phyloP scores from a whole-genome alignment of 1,140 invertebrate species.

The Drosophila insularis region DNA sequence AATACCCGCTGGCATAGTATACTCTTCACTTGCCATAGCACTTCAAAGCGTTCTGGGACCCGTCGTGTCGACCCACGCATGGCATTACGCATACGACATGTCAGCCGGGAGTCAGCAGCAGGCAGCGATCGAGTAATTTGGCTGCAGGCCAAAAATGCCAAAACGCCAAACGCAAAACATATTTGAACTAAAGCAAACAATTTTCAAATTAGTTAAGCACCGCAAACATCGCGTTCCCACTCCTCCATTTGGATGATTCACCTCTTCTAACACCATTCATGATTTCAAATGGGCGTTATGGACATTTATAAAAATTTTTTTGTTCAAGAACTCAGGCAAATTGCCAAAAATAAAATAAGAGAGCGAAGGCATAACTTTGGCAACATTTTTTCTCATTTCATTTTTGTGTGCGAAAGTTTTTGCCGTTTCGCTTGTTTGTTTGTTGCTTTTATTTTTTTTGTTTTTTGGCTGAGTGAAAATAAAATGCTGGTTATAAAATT shows the following conservation, averaged over 20 bases:
- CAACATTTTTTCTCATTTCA: slow-evolving; percentile 44
- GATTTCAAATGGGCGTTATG: slow-evolving; percentile 56
- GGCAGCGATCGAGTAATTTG: slow-evolving; percentile 38
- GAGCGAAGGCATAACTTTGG: slow-evolving; percentile 5
- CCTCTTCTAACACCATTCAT: slow-evolving; percentile 14
- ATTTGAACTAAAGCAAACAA: slow-evolving; percentile 51
- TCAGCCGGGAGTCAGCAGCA: slow-evolving; percentile 16
- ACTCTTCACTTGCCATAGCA: slow-evolving; percentile 23
- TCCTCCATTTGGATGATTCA: not conserved
- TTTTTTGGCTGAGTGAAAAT: slow-evolving; percentile 58
- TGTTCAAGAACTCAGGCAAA: slow-evolving; percentile 40
- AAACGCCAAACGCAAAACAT: slow-evolving; percentile 58
- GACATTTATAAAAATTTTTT: slow-evolving; percentile 62
- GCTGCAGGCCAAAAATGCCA: slow-evolving; percentile 62
- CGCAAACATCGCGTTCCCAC: not conserved
- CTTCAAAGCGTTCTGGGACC: slow-evolving; percentile 35
- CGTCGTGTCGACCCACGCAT: not conserved
- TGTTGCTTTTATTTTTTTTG: slow-evolving; percentile 25
- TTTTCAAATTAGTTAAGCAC: slow-evolving; percentile 41
- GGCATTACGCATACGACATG: slow-evolving; percentile 64
- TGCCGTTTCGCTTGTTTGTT: slow-evolving; percentile 7
- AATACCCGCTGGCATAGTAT: slow-evolving; percentile 25
- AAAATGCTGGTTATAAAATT: slow-evolving; percentile 71
- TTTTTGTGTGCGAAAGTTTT: slow-evolving; percentile 27
- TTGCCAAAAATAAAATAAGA: slow-evolving; percentile 25